These are phyloP conservation scores for Paedocypris sp. DNA, from an alignment of 2,113 vertebrate species.

Conservation along the genomic window DNA sequence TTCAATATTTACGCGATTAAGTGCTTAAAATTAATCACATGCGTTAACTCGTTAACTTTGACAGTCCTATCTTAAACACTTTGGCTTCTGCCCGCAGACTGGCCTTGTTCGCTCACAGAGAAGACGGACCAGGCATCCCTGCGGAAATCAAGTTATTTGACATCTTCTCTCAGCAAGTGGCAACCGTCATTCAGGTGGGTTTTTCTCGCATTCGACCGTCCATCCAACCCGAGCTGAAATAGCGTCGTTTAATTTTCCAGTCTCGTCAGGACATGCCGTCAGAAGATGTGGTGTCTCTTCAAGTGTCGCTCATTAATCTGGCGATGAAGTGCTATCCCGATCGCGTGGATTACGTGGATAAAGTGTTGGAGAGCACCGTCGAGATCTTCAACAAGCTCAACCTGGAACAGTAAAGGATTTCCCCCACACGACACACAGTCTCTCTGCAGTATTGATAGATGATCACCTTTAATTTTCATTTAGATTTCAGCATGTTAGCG, in stretches of 20 bases:
- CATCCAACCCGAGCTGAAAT: not conserved
- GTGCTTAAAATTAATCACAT: too few relatives aligned
- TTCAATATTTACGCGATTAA: too few relatives aligned
- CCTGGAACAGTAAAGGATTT: constrained; percentile 94
- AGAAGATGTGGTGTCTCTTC: constrained; percentile 92
- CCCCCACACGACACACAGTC: too few relatives aligned
- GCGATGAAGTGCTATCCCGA: constrained; percentile 98
- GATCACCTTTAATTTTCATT: too few relatives aligned
- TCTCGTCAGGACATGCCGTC: constrained; percentile 98
- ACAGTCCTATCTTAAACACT: too few relatives aligned
- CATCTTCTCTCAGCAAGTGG: constrained; percentile 98
- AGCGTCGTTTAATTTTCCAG: constrained; percentile 44
- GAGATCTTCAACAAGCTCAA: constrained; percentile 98
- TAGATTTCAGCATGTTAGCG: too few relatives aligned
- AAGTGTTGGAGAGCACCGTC: constrained; percentile 93
- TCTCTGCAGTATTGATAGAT: too few relatives aligned
- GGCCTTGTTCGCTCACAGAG: constrained; percentile 94
- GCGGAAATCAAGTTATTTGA: constrained; percentile 96
- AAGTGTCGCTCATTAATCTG: constrained; percentile 97
- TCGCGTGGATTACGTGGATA: constrained; percentile 96
- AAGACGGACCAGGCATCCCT: constrained; percentile 95
- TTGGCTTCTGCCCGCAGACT: constrained; percentile 52
- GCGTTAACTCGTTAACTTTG: too few relatives aligned
- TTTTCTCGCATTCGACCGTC: too few relatives aligned
- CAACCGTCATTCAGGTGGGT: constrained; percentile 89